Base-by-base conservation (phyloP, 2,888 invertebrate genomes). In the Tachina lurida region DNA sequence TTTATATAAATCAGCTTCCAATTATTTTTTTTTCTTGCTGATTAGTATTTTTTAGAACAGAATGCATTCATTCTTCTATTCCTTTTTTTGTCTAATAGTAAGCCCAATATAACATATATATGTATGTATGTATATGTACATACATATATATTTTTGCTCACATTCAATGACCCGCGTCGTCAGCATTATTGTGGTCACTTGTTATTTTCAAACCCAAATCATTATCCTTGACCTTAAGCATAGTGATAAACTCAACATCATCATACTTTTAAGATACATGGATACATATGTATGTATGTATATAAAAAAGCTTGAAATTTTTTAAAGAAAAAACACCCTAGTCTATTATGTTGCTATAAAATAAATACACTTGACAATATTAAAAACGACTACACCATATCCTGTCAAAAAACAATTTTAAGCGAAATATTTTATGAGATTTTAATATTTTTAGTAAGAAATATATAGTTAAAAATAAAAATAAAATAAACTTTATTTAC, bases 201-300 rank as follows among this genome's bases (percentile, higher is more conserved):
- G 45, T 63, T 71, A 70, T 76, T 70, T 76, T 73, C 77, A 67
- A 67, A 63, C 10, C 65, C 74, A 68, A 81, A 81, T 81, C 84
- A 82, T 85, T 82, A 85, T 85, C 85, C 85, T 85, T 85, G 81
- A 85, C 81, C 81, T 85, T 85, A 74, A 78, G 63, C 45, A 65
- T 45, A 77, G 43, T 71, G 62, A 67, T 82, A 73, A 75, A 78
- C 74, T 85, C 85, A 85, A 82, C 85, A 85, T 82, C 74, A 85
- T 82, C 70, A 78, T 74, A 67, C 49, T 70, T 76, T 47, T 71
- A 52, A 41, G 49, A 47, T 39, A 31, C 31, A 31, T 31, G n/a
- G n/a, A n/a, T n/a, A n/a, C n/a, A n/a, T n/a, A n/a, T n/a, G n/a
- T n/a, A 31, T 31, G 31, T 31, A 31, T 5, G 31, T 31, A 41